A percentile compares a stretch with the other conserved stretches of the same genome.
phyloP scores from a whole-genome alignment of 1,140 invertebrate genomes.

The Phocides pigmalion region DNA sequence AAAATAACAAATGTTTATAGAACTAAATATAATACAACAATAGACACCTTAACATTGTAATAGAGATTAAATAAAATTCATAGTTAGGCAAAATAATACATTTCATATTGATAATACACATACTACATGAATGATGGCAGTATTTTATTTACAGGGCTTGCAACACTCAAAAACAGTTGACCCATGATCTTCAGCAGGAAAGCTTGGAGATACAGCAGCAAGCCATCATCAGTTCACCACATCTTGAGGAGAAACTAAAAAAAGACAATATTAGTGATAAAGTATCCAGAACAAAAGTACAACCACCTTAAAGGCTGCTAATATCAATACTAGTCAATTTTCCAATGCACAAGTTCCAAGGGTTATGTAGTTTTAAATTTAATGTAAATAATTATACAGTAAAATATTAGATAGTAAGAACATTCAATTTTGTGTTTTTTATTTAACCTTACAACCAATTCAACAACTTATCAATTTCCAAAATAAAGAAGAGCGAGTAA shows the following conservation, averaged over 20 bases:
- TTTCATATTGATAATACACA: conserved; percentile 16
- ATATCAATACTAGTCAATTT: conserved; percentile 6
- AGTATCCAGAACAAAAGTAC: conserved; percentile 18
- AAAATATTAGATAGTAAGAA: conserved; percentile 26
- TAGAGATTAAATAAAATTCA: conserved; percentile 27
- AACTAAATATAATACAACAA: conserved; percentile 29
- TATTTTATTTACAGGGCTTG: conserved; percentile 59
- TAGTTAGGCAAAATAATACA: conserved; percentile 29
- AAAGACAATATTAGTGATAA: conserved; percentile 35
- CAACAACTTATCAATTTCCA: no score
- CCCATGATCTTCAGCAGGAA: conserved; percentile 72
- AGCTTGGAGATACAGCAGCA: conserved; percentile 75
- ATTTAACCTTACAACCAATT: background rate
- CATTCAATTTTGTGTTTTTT: conserved; percentile 13
- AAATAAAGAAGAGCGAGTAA: no score
- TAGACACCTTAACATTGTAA: conserved; percentile 36
- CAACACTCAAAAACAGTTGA: conserved; percentile 69
- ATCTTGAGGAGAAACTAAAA: conserved; percentile 74
- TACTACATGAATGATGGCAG: conserved; percentile 6
- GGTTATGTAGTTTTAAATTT: background rate
- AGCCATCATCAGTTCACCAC: conserved; percentile 69
- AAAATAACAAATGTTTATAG: conserved; percentile 41
- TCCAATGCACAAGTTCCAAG: conserved; percentile 7
- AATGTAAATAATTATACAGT: conserved; percentile 19
- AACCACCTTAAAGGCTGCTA: conserved; percentile 13